Evolutionary conservation across 23 tunicate genomes (phyloP), one percentile per base, ranked within the genome.

Genomic region (Oikopleura albicans): DNA sequence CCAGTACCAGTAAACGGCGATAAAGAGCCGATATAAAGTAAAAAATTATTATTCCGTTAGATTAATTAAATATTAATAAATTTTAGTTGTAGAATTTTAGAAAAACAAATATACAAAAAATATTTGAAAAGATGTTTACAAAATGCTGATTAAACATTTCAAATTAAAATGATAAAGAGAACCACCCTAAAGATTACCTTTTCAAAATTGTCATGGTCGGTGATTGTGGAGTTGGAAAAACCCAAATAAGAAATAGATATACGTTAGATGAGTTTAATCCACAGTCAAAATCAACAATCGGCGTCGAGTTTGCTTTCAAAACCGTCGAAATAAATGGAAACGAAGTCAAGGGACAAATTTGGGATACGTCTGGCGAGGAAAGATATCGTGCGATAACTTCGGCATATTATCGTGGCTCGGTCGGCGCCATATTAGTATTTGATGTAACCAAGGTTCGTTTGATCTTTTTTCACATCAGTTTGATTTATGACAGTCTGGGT

Each of bases 311-410:
- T 31, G 79, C 79, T 27, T 71, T 71, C 37, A 71, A 71, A 71
- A 71, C 79, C 31, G 79, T 71, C 4, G 4, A 71, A 16, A 71
- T 71, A 2, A 37, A 31, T 2, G 37, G 37, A 2, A 31, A 71
- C 31, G 37, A 71, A 16, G 37, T 71, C 4, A 71, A 71, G 35
- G 79, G 79, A 2, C 79, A 71, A 71, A 71, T 71, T 71, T 71
- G 79, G 79, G 79, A 71, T 71, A 71, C 79, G 2, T 71, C 79
- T 71, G 79, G 79, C 33, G 79, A 71, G 37, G 79, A 71, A 29
- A 16, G 79, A 12, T 71, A 71, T 71, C 33, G 79, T 2, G 79
- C 79, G 79, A 71, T 71, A 16, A 71, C 79, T 22, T 71, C 79
- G 4, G 79, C 79, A 71, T 71, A 71, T 71, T 71, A 71, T 31